A percentile compares a stretch with the other conserved stretches of the same genome.
phyloP scores from a whole-genome alignment of 2,888 invertebrate species.

The Nymphalis urticae region DNA sequence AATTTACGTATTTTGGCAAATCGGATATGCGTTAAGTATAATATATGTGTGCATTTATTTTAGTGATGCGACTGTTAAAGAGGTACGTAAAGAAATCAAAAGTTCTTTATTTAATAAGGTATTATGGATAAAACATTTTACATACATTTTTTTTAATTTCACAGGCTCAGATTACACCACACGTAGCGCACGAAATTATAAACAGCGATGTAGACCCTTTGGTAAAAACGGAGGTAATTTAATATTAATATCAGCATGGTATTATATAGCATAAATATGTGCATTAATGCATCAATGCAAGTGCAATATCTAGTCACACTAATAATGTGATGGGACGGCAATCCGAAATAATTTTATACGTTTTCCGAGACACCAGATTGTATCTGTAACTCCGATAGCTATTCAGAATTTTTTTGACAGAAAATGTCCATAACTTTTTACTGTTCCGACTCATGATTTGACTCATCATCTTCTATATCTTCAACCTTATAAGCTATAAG shows the following conservation, averaged over 20 bases:
- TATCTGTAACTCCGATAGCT: too few relatives aligned
- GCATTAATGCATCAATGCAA: too few relatives aligned
- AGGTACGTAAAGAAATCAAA: constrained; percentile 46
- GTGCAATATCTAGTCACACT: too few relatives aligned
- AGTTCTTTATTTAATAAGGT: neutral
- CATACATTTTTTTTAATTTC: constrained; percentile 35
- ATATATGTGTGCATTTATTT: constrained; percentile 51
- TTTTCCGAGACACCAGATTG: too few relatives aligned
- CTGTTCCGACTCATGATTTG: too few relatives aligned
- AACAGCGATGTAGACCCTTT: constrained; percentile 52
- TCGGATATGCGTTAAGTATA: constrained; percentile 49
- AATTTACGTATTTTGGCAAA: constrained; percentile 60
- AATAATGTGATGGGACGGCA: too few relatives aligned
- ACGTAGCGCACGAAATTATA: constrained; percentile 58
- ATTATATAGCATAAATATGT: too few relatives aligned
- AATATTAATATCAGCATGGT: constrained; percentile 9
- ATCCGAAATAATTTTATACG: too few relatives aligned
- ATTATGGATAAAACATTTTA: neutral
- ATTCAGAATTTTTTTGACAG: too few relatives aligned
- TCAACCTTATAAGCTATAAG: too few relatives aligned
- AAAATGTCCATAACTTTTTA: too few relatives aligned
- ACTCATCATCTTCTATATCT: too few relatives aligned
- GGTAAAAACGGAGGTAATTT: constrained; percentile 55
- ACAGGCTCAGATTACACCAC: constrained; percentile 57
- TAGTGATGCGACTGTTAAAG: constrained; percentile 51